Percentiles rank a stretch among this genome's conserved stretches.
Evolutionary conservation across 2,888 invertebrate genomes (phyloP).

Genomic region (Salticus scenicus): DNA sequence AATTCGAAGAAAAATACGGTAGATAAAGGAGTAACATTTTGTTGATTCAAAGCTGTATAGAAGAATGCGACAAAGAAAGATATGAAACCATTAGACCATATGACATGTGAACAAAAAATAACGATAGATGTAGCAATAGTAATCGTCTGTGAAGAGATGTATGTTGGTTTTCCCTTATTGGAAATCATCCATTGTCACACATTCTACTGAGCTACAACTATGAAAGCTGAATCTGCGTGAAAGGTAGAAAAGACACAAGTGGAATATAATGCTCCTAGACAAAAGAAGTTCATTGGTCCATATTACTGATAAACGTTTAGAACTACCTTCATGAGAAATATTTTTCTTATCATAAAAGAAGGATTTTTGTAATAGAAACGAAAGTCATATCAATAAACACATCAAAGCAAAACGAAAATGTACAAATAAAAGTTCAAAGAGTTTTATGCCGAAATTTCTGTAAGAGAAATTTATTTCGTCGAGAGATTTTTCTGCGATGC

Average conservation of each 20-base stretch:
- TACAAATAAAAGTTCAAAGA: too few species aligned
- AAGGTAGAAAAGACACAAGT: not conserved
- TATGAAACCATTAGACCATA: slow-evolving; percentile 5
- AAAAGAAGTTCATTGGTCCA: slow-evolving; percentile 1
- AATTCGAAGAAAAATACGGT: not conserved
- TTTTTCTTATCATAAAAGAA: not conserved
- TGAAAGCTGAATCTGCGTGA: not conserved
- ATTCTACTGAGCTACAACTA: not conserved
- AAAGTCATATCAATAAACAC: not conserved
- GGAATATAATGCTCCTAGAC: not conserved
- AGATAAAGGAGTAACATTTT: not conserved
- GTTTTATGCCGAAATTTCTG: too few species aligned
- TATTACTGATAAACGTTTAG: not conserved
- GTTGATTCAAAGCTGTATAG: not conserved
- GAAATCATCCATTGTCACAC: slow-evolving; percentile 11
- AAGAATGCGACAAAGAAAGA: not conserved
- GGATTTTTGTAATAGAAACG: not conserved
- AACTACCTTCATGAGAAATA: not conserved
- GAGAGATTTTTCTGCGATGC: too few species aligned
- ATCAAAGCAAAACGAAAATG: too few species aligned
- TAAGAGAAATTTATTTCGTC: too few species aligned
- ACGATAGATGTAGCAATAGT: slow-evolving; percentile 2
- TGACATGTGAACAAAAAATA: not conserved
- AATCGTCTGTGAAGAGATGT: slow-evolving; percentile 12
- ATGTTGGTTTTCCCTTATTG: not conserved